Evolutionary conservation across 1,140 invertebrate genomes (phyloP), one percentile per base, ranked within the genome.

Genomic region (Bombus fervidus): DNA sequence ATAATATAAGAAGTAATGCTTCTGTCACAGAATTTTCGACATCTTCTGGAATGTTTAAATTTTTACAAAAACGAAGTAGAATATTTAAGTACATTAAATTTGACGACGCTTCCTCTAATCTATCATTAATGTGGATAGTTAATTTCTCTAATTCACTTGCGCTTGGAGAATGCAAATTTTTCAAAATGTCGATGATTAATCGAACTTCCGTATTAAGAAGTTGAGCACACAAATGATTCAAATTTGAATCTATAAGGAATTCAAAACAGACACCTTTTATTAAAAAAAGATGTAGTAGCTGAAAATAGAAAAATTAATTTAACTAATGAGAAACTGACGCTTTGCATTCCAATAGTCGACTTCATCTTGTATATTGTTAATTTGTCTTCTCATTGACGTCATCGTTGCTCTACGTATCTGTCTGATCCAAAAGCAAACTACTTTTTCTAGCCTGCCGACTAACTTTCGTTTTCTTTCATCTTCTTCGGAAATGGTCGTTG

Each of bases 381-480:
- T 95, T 90, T 97, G 97, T 80, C n/a, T 83, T 12, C 74, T 86
- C 6, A 64, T 66, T 31, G 85, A 86, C 76, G 95, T 94, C 88
- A 97, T 96, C 0, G 98, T 93, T 64, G 97, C 96, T 13, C 97
- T 96, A 89, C 97, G 97, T 47, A 99, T 97, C 91, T 98, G 97
- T 73, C 97, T 96, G 1, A 97, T 97, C 98, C 98, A 99, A 91
- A 97, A 97, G 39, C 97, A 96, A 47, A 98, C 97, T 34, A 98
- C 96, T 74, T 96, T 96, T 96, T 99, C 98, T 13, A 98, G 93
- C 91, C 97, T 96, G 90, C 97, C 22, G 98, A 96, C 34, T 98
- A 94, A 83, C 97, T 97, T 85, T 97, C 96, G 66, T 86, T 91
- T 97, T 96, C 94, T 94, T 28, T 92, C 95, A 34, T 82, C 83